Evolutionary conservation across 1,140 invertebrate genomes (phyloP), one percentile per base, ranked within the genome.

Genomic region (Leptinotarsa defecta): DNA sequence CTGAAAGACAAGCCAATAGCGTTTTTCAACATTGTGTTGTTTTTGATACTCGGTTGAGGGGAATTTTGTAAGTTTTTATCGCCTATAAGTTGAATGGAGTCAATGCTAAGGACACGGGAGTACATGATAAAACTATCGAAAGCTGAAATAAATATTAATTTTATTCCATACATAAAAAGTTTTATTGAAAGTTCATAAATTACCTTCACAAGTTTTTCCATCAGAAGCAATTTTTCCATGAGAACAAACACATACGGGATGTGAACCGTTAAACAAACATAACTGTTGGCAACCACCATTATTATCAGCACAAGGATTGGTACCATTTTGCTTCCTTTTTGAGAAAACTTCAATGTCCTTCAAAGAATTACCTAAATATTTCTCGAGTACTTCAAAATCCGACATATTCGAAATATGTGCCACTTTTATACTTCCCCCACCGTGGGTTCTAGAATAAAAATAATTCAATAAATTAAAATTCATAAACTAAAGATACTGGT

Each of bases 1-100:
- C 96, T 93, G 85, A 92, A 95, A 3, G 93, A 89, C 6, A 97
- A 87, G 43, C 93, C 94, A 81, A 96, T 95, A 4, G 94, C 94
- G 86, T 96, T 96, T 64, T 92, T 87, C 89, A 96, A 93, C 74
- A 91, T 84, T 3, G 90, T 88, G 71, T 88, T 89, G 79, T 93
- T 90, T 74, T 91, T 88, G 48, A 96, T 94, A n/a, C 89, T 87
- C 52, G 91, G 89, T 76, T 93, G 91, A 0, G 95, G 94, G 43
- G 93, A 88, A 82, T 95, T 95, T 71, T 91, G 89, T 77, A 93
- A 89, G 13, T 89, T 87, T 43, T 91, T 90, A 81, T 94, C 90
- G 57, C 88, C 89, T 79, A 94, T 89, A 82, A 95, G 89, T 79
- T 94, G 91, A 3, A 94, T 90, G 76, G 91, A 94, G 79, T 94